Percentiles rank a stretch among this genome's conserved stretches.
Conservation (phyloP, 2,797 vertebrate genomes). For the Loris lydekkerianus region DNA sequence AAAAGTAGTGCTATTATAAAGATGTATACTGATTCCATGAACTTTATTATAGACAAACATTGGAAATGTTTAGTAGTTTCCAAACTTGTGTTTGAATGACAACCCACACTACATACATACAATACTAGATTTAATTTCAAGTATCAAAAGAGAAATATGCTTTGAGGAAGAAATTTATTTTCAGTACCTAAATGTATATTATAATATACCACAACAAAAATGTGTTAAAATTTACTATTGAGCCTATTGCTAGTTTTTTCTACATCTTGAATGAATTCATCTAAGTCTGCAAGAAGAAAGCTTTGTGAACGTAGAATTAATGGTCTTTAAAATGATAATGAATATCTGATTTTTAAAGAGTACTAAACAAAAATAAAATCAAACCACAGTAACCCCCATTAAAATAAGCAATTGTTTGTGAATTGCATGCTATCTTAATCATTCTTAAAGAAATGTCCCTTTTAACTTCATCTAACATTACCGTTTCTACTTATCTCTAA, state of each 20-base stretch:
- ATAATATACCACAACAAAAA: neutral
- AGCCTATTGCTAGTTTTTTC: neutral
- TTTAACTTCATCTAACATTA: neutral
- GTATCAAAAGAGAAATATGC: neutral
- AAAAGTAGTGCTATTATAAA: neutral
- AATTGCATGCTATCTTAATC: neutral
- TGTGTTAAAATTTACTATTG: neutral
- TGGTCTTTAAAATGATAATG: neutral
- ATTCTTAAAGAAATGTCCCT: neutral
- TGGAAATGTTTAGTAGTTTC: neutral
- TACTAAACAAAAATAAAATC: neutral
- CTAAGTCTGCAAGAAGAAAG: neutral
- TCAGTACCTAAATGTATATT: conserved; percentile 13
- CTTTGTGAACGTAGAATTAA: neutral
- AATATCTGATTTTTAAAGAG: neutral
- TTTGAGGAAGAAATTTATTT: conserved; percentile 2
- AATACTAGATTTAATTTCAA: conserved; percentile 43
- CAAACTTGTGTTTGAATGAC: neutral
- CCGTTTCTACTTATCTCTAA: neutral
- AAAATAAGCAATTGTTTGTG: neutral
- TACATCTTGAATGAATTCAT: neutral
- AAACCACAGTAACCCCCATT: neutral
- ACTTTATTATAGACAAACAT: neutral
- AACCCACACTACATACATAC: neutral
- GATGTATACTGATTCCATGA: neutral